Evolutionary conservation across 1,140 invertebrate species (phyloP), one percentile per base, ranked within the genome.

Genomic region (Drosophila ironensis): DNA sequence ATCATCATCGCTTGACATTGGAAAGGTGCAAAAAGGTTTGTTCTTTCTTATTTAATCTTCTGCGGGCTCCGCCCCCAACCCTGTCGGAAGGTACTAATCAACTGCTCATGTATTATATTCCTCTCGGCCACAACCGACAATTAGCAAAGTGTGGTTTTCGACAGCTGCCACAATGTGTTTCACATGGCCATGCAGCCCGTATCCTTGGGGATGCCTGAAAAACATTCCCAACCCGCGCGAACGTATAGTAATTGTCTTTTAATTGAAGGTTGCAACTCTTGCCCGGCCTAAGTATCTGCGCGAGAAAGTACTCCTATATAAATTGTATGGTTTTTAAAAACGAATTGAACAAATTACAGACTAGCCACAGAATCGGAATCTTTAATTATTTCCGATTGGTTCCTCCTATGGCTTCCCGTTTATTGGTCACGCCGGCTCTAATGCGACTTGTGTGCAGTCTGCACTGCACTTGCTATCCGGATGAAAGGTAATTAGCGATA

Each of bases 211-310:
- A n/a, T 7, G 27, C 7, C n/a, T 12, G 12, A 46, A 28, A 22
- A 41, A 27, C n/a, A n/a, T n/a, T 12, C 3, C 9, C 19, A 19
- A 11, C 14, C 44, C 22, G 56, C 52, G 33, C 35, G 38, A 33
- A 52, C 52, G 56, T 72, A n/a, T n/a, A n/a, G n/a, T n/a, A 82
- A 82, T 82, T 82, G 78, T 70, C 73, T 73, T 82, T 84, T 82
- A 84, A 82, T 82, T 77, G 69, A 70, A 76, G 78, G 68, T 72
- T 81, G 72, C 42, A 37, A 53, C 63, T 45, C 60, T 68, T 82
- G 42, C 50, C 28, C 16, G 27, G 37, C 41, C 11, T 16, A 28
- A 54, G 20, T 60, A 50, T 45, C 66, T 45, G 14, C 57, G 38
- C 35, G 27, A 51, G 17, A 69, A 53, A 57, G 59, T 52, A 76